Base-by-base conservation (phyloP, 2,113 vertebrate genomes). In the Vulpes vulpes region DNA sequence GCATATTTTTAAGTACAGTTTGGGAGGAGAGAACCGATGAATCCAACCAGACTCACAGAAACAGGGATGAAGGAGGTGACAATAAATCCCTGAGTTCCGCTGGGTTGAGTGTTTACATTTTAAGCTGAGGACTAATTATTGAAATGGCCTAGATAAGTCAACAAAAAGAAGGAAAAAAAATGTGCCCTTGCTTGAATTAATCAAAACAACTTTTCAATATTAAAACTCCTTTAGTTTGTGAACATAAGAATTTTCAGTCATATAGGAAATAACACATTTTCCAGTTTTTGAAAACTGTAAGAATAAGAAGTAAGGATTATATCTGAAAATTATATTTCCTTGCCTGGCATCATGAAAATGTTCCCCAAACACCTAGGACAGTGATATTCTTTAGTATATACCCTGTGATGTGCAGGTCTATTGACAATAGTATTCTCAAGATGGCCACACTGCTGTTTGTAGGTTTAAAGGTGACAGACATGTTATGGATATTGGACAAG, bases 251-350 rank as follows among this genome's bases (percentile, higher is more conserved):
- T 95, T 92, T 91, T 57, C 20, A 59, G 9, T 30, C 27, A 91
- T n/a, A 17, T 16, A 79, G 49, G n/a, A 96, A 94, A 79, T 78
- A 90, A 74, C 53, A 14, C 3, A 73, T 89, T 55, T 64, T 82
- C 32, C 11, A 87, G 20, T 83, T 84, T 87, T 81, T 86, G 14
- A 76, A 64, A 84, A 84, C 15, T 25, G 14, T 81, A 88, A 94
- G 65, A 38, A 94, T 81, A 88, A 94, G 65, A 38, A 94, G 8
- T 62, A 90, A 91, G 60, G 80, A 10, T 79, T 91, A 59, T 9
- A 71, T 76, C 16, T 81, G 53, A 85, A 96, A 97, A 91, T 83
- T 74, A 96, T 76, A 86, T 88, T 38, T 67, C 32, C 30, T 92
- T 86, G 30, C 19, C 17, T 92, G 27, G 23, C 43, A 35, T 95